Base-by-base conservation (phyloP, 1,140 invertebrate species). In the Hylaeus anthracinus region DNA sequence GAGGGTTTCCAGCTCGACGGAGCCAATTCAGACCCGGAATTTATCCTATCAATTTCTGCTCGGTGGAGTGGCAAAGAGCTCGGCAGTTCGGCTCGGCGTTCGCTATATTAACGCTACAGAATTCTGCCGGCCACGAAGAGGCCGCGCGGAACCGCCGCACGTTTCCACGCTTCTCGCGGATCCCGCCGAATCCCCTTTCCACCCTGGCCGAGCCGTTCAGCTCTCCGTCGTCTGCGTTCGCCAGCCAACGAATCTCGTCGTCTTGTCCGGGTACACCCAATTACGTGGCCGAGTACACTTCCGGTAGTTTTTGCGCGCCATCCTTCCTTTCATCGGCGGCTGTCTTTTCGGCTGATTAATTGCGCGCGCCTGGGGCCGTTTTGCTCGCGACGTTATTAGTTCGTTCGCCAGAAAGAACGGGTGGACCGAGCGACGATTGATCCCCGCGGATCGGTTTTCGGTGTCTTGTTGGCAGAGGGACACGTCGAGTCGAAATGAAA, bases 31-130 rank as follows among this genome's bases (percentile, higher is more conserved):
- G 94, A 94, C 92, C 94, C 93, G 94, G 94, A 95, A 95, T 95
- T 95, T 94, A 95, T 95, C 94, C 94, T 94, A 95, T 95, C 94
- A 95, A 95, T 95, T 95, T 95, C 94, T 94, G 94, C 94, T 94
- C 93, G 94, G 93, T 94, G 94, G 94, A 94, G 94, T 94, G 94
- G 94, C 94, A 94, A 94, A 95, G 94, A 94, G 94, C 92, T 92
- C 92, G 90, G 90, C 89, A 90, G 89, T 88, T 85, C 76, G 81
- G 81, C 85, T 91, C 89, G 89, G 86, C 88, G 89, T 91, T 92
- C 91, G 91, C 91, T 93, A 90, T 93, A 93, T 93, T 92, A 93
- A 92, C 91, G 92, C 90, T 92, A 89, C 90, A 91, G 86, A 90
- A 87, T 89, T 86, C 84, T 84, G 70, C 84, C 85, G 77, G 78